phyloP scores from a whole-genome alignment of 2,888 invertebrate genomes.

The Volucella inflata region DNA sequence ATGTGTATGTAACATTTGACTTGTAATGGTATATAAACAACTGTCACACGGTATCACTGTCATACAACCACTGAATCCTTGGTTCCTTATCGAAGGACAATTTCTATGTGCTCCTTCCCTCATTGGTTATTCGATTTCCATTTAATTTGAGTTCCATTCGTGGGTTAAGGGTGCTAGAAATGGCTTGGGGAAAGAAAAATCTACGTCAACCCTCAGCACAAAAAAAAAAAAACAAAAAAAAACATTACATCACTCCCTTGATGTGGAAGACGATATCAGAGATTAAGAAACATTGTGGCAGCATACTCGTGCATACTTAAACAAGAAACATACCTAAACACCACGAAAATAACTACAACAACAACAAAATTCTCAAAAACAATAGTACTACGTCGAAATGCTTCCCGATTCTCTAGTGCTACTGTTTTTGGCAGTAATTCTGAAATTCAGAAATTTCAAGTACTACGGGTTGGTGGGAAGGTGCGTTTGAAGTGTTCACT shows the following conservation, averaged over 20 bases:
- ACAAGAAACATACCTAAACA: slow-evolving; percentile 31
- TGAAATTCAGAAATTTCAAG: background rate
- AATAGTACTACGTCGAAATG: background rate
- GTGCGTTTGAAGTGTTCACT: background rate
- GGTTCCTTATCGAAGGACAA: slow-evolving; percentile 42
- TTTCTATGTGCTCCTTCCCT: slow-evolving; percentile 21
- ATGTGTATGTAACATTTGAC: no score
- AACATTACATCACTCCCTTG: slow-evolving; percentile 59
- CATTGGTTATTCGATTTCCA: slow-evolving; percentile 46
- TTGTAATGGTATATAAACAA: slow-evolving; percentile 57
- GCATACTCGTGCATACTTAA: background rate
- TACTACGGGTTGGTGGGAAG: background rate
- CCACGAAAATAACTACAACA: slow-evolving; percentile 13
- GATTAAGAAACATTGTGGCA: slow-evolving; percentile 52
- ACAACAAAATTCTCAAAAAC: slow-evolving; percentile 9
- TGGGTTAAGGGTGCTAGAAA: no score
- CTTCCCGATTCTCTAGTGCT: background rate
- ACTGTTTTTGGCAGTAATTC: background rate
- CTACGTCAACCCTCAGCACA: slow-evolving; percentile 32
- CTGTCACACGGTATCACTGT: slow-evolving; percentile 56
- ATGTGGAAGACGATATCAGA: slow-evolving; percentile 49
- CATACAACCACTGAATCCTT: slow-evolving; percentile 31
- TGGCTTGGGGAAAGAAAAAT: slow-evolving; percentile 1
- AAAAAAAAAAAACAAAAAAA: slow-evolving; percentile 5
- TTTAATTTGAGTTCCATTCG: slow-evolving; percentile 32